Conservation (phyloP, 2,797 vertebrate genomes). For the Enteromius argenteus region DNA sequence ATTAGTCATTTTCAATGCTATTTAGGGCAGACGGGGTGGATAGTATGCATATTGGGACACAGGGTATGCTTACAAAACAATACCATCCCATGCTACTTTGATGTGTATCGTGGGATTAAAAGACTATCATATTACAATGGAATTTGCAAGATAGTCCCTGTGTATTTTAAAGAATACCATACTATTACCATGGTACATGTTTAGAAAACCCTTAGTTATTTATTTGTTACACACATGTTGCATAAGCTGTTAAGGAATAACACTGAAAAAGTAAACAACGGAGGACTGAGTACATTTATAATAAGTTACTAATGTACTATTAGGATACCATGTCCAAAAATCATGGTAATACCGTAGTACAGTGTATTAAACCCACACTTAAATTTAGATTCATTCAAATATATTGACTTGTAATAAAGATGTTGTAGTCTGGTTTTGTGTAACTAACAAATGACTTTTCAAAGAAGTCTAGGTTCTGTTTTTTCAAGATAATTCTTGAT, state of each 20-base stretch:
- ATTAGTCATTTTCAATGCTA: too few relatives aligned
- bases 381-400: not conserved
- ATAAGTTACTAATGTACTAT: not conserved
- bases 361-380: not conserved
- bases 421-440: constrained; percentile 38
- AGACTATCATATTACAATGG: not conserved
- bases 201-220: not conserved
- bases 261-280: too few relatives aligned
- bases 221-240: not conserved
- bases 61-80: not conserved
- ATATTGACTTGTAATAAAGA: constrained; percentile 45
- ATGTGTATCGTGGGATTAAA: not conserved
- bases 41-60: too few relatives aligned
- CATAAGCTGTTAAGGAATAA: not conserved
- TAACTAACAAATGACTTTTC: not conserved
- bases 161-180: not conserved
- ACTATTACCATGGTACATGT: not conserved
- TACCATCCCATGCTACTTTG: not conserved
- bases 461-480: not conserved
- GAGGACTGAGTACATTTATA: not conserved
- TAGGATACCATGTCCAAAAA: not conserved
- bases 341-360: not conserved
- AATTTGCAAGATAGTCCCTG: not conserved
- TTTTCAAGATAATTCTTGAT: not conserved
- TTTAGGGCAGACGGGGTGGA: too few relatives aligned